These are phyloP conservation scores for Chamaea fasciata DNA, from an alignment of 2,113 vertebrate species.

Conservation along the genomic window DNA sequence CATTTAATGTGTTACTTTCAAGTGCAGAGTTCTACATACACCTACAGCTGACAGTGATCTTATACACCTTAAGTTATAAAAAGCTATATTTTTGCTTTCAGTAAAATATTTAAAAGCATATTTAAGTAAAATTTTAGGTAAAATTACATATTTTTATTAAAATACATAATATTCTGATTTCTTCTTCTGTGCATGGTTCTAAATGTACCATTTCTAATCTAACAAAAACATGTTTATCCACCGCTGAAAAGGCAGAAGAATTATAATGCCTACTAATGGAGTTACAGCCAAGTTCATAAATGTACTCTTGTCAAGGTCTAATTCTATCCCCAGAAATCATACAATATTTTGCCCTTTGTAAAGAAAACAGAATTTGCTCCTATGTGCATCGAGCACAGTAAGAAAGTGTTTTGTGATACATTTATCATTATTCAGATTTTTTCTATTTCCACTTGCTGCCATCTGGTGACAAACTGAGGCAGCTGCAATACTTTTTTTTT, in stretches of 20 bases:
- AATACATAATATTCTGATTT: background rate
- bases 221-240: background rate
- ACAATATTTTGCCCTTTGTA: background rate
- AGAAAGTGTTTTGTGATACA: background rate
- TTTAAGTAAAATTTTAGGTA: background rate
- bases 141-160: background rate
- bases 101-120: background rate
- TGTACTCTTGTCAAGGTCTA: background rate
- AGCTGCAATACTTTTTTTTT: background rate
- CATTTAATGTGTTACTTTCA: background rate
- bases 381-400: background rate
- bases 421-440: background rate
- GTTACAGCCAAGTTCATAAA: background rate
- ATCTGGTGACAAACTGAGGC: background rate
- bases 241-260: background rate
- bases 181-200: background rate
- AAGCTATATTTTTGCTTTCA: background rate
- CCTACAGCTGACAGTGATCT: background rate
- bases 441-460: slow-evolving; percentile 22
- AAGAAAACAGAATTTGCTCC: background rate
- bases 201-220: background rate
- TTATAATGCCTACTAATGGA: background rate
- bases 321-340: background rate
- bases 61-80: background rate
- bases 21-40: background rate